Evolutionary conservation across 2,888 invertebrate genomes (phyloP).

Genomic region (Spilosoma lubricipeda): DNA sequence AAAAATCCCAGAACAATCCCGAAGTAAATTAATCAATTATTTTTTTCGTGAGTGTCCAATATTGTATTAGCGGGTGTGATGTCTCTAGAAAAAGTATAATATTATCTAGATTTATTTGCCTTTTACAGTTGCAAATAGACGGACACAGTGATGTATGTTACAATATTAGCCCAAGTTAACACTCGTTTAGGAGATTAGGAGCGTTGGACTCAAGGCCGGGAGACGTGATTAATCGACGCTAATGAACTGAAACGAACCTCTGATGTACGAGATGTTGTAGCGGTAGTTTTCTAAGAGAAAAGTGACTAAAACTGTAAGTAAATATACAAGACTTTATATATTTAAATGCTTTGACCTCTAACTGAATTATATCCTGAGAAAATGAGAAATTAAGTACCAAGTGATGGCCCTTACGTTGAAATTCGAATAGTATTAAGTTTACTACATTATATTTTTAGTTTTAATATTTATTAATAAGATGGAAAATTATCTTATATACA

Average conservation of each 20-base stretch:
- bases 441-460: background rate
- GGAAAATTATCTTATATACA: too few species aligned
- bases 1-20: background rate
- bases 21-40: background rate
- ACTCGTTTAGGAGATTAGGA: slow-evolving; percentile 59
- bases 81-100: background rate
- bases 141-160: slow-evolving; percentile 47
- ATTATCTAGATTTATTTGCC: background rate
- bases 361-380: background rate
- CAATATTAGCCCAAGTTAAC: slow-evolving; percentile 57
- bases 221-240: slow-evolving; percentile 60
- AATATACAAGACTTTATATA: background rate
- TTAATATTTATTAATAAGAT: background rate
- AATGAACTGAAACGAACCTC: slow-evolving; percentile 59
- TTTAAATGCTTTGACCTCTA: background rate
- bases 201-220: slow-evolving; percentile 50
- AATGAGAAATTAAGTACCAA: background rate
- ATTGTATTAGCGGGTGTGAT: background rate
- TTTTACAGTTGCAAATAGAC: slow-evolving; percentile 36
- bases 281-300: slow-evolving; percentile 4
- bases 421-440: background rate
- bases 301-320: background rate
- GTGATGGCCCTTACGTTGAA: background rate
- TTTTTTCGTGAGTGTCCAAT: background rate
- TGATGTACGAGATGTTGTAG: slow-evolving; percentile 29